These are phyloP conservation scores for Salvelinus fontinalis DNA, from an alignment of 2,113 vertebrate species.

Conservation along the genomic window DNA sequence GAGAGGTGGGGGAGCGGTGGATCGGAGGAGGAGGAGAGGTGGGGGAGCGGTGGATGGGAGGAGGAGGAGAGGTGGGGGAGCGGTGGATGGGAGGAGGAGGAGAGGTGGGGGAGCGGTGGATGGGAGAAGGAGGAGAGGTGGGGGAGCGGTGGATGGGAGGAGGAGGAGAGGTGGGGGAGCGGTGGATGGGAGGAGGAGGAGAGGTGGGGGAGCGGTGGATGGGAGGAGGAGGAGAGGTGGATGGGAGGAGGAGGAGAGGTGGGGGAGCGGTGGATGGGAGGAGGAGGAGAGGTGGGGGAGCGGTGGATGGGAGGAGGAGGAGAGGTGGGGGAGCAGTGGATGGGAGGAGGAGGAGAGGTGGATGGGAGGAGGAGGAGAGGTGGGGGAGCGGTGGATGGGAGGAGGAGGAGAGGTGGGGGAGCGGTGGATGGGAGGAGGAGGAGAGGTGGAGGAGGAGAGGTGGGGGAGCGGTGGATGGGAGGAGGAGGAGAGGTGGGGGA, in stretches of 20 bases:
- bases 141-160: constrained; percentile 42
- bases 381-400: constrained; percentile 46
- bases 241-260: too few relatives aligned
- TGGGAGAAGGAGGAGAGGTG: too few relatives aligned
- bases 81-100: constrained; percentile 48
- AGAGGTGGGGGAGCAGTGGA: constrained; percentile 50
- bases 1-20: constrained; percentile 53
- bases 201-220: constrained; percentile 49
- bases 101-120: too few relatives aligned
- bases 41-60: too few relatives aligned
- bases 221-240: constrained; percentile 50
- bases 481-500: constrained; percentile 64
- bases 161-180: constrained; percentile 51
- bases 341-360: constrained; percentile 48
- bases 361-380: too few relatives aligned
- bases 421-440: constrained; percentile 46
- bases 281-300: constrained; percentile 51
- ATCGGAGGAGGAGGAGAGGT: constrained; percentile 48
- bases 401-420: constrained; percentile 64
- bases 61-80: constrained; percentile 61
- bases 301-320: too few relatives aligned
- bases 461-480: constrained; percentile 46
- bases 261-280: constrained; percentile 45
- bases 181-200: too few relatives aligned
- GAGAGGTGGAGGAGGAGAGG: constrained; percentile 44